phyloP scores from a whole-genome alignment of 2,113 vertebrate genomes.

The Chloroceryle aenea region DNA sequence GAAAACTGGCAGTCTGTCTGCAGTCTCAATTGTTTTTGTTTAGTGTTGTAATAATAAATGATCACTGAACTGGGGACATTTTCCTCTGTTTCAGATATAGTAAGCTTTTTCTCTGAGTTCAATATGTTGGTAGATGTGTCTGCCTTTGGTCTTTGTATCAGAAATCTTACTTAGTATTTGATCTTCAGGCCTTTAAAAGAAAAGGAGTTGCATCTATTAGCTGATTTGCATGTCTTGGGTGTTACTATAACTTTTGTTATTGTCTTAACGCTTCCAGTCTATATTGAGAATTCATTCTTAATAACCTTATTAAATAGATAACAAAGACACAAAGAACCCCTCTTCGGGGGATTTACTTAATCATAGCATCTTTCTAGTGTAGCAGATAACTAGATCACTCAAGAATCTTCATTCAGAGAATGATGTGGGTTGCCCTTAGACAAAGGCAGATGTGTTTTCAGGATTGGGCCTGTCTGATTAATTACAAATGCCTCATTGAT shows the following conservation, averaged over 20 bases:
- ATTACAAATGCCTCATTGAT: conserved; percentile 2
- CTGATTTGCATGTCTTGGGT: not conserved
- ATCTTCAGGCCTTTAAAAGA: not conserved
- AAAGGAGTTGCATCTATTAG: not conserved
- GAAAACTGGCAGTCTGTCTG: not conserved
- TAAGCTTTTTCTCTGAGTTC: too few relatives aligned
- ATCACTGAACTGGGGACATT: not conserved
- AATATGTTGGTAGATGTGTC: not conserved
- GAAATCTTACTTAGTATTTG: not conserved
- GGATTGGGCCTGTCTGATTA: not conserved
- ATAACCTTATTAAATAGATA: not conserved
- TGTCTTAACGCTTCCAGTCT: not conserved
- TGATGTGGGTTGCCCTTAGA: not conserved
- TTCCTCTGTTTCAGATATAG: not conserved
- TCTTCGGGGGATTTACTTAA: not conserved
- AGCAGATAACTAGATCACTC: not conserved
- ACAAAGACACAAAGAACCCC: not conserved
- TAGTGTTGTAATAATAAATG: not conserved
- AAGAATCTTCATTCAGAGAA: not conserved
- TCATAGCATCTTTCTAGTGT: not conserved
- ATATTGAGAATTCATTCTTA: not conserved
- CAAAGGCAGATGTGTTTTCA: not conserved
- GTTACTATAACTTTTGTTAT: not conserved
- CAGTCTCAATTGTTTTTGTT: not conserved
- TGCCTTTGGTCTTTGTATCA: not conserved